These are phyloP conservation scores for Psylliodes chrysocephalus DNA, from an alignment of 2,888 invertebrate species.

Conservation along the genomic window DNA sequence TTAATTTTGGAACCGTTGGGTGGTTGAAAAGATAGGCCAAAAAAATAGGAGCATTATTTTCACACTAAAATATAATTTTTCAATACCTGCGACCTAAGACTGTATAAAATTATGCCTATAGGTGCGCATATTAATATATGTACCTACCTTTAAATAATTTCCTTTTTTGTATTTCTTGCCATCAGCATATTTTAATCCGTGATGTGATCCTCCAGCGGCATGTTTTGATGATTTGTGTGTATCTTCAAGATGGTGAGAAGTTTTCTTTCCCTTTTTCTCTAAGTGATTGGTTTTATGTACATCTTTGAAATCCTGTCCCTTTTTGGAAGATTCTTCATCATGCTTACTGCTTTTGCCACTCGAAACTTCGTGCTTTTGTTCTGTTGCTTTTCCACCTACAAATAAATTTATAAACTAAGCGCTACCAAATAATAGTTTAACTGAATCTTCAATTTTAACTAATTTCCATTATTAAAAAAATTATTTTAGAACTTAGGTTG, in stretches of 20 bases:
- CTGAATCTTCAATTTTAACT: no score
- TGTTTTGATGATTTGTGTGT: constrained; percentile 54
- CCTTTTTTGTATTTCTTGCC: constrained; percentile 57
- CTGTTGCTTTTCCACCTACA: constrained; percentile 36
- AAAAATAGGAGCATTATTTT: no score
- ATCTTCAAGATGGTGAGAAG: constrained; percentile 51
- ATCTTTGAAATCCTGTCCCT: constrained; percentile 54
- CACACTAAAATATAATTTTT: no score
- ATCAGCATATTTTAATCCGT: constrained; percentile 56
- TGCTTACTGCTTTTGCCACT: constrained; percentile 54
- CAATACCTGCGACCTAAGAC: no score
- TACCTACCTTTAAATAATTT: constrained; percentile 59
- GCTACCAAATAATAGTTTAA: no score
- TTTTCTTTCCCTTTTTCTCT: constrained; percentile 59
- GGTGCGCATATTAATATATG: no score
- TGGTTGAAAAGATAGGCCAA: no score
- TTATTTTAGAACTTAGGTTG: no score
- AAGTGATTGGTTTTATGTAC: constrained; percentile 54
- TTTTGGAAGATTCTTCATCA: constrained; percentile 55
- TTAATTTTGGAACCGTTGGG: no score
- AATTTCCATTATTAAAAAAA: no score
- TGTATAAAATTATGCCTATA: no score
- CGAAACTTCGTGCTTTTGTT: constrained; percentile 47
- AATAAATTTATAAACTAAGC: no score
- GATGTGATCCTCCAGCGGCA: constrained; percentile 52